Conservation (phyloP, 2,113 vertebrate genomes). For the Nematolebias whitei region DNA sequence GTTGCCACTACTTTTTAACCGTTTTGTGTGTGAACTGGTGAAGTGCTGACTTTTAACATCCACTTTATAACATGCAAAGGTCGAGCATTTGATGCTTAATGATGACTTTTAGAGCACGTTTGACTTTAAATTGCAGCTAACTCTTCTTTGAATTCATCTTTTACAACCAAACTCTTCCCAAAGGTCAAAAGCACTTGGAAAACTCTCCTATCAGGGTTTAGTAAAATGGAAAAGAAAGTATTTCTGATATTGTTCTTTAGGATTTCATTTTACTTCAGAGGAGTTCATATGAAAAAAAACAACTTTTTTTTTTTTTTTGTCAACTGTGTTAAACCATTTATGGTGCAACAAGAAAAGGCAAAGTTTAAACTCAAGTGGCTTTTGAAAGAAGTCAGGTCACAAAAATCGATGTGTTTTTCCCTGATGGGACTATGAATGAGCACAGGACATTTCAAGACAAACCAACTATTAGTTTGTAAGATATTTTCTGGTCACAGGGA, state of each 20-base stretch:
- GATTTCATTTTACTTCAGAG: conserved; percentile 9
- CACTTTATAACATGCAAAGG: conserved; percentile 13
- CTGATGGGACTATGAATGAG: conserved; percentile 40
- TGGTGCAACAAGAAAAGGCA: conserved; percentile 32
- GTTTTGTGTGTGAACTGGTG: background rate
- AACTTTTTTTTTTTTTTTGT: conserved; percentile 29
- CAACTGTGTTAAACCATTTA: conserved; percentile 45
- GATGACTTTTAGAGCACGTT: conserved; percentile 14
- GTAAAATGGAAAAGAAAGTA: conserved; percentile 7
- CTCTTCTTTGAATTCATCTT: conserved; percentile 17
- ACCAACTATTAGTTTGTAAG: conserved; percentile 22
- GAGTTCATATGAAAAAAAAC: conserved; percentile 13
- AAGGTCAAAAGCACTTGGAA: conserved; percentile 12
- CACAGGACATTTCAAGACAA: conserved; percentile 42
- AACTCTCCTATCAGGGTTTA: conserved; percentile 2
- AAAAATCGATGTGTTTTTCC: conserved; percentile 54
- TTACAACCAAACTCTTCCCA: conserved; percentile 16
- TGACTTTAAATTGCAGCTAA: conserved; percentile 24
- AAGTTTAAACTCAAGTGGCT: conserved; percentile 43
- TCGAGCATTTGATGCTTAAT: conserved; percentile 15
- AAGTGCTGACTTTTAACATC: conserved; percentile 5
- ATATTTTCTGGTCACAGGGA: conserved; percentile 20
- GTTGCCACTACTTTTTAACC: background rate
- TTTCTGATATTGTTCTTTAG: conserved; percentile 3
- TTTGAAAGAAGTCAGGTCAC: conserved; percentile 40